Evolutionary conservation across 1,140 invertebrate species (phyloP).

Genomic region (Monomorium pharaonis): DNA sequence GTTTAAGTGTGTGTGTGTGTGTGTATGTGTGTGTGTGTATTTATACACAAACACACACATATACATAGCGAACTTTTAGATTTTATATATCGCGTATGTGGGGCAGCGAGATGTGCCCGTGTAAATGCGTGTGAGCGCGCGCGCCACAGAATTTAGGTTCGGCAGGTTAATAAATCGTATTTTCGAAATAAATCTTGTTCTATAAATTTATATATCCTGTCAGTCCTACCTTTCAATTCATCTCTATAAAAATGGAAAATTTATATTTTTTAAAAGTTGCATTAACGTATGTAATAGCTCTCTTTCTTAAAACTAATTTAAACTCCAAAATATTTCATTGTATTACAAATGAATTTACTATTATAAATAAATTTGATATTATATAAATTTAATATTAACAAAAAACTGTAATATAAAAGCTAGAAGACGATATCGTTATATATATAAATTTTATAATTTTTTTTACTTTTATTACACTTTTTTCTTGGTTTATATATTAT

Average conservation of each 20-base stretch:
- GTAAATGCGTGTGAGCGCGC: constrained; percentile 55
- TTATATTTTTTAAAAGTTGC: not conserved
- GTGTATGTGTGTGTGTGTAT: not conserved
- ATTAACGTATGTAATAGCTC: not conserved
- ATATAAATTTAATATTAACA: not conserved
- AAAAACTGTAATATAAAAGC: too few species aligned
- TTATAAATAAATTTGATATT: not conserved
- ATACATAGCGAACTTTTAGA: constrained; percentile 73
- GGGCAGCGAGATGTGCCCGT: constrained; percentile 59
- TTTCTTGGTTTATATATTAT: too few species aligned
- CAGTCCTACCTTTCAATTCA: not conserved
- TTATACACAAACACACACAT: not conserved
- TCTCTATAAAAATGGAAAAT: not conserved
- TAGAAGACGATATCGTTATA: too few species aligned
- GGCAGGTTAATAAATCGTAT: constrained; percentile 79
- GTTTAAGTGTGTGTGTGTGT: constrained; percentile 50
- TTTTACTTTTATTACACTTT: too few species aligned
- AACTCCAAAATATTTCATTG: not conserved
- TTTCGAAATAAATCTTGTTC: constrained; percentile 74
- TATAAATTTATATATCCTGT: not conserved
- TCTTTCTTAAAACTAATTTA: not conserved
- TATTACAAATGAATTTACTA: not conserved
- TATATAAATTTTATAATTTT: too few species aligned
- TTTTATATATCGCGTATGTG: constrained; percentile 76
- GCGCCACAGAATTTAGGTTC: constrained; percentile 72